A percentile compares a stretch with the other conserved stretches of the same genome.
Evolutionary conservation across 2,797 vertebrate species (phyloP).

Genomic region (Urocyon cinereoargenteus): DNA sequence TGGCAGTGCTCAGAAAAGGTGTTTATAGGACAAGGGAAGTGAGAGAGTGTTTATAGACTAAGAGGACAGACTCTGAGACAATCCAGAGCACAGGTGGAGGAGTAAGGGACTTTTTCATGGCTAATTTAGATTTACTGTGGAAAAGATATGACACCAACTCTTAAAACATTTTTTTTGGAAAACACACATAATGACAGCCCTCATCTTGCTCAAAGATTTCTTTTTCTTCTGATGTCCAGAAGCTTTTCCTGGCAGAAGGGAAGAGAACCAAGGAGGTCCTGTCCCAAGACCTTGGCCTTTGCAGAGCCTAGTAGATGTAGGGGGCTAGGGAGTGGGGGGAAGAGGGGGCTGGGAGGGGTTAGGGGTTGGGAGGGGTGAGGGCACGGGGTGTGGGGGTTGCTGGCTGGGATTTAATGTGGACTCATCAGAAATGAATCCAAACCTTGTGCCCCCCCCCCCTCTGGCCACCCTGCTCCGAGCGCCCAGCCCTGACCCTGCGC

Average conservation of each 20-base stretch:
- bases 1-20: slow-evolving; percentile 9
- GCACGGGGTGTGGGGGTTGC: not conserved
- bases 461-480: not conserved
- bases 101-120: not conserved
- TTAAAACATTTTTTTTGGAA: not conserved
- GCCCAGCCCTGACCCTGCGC: not conserved
- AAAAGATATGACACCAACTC: not conserved
- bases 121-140: not conserved
- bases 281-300: not conserved
- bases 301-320: no score
- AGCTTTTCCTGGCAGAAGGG: slow-evolving; percentile 49
- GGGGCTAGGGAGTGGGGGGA: not conserved
- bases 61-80: not conserved
- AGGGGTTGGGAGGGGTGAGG: accelerated
- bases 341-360: accelerated
- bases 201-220: not conserved
- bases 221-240: not conserved
- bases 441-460: not conserved
- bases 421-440: not conserved
- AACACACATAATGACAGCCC: not conserved
- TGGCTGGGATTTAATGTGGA: not conserved
- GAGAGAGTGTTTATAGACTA: slow-evolving; percentile 50
- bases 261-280: not conserved
- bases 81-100: not conserved
- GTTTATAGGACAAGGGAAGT: slow-evolving; percentile 60